Base-by-base conservation (phyloP, 2,888 invertebrate genomes). In the Agonopterix heracliana region DNA sequence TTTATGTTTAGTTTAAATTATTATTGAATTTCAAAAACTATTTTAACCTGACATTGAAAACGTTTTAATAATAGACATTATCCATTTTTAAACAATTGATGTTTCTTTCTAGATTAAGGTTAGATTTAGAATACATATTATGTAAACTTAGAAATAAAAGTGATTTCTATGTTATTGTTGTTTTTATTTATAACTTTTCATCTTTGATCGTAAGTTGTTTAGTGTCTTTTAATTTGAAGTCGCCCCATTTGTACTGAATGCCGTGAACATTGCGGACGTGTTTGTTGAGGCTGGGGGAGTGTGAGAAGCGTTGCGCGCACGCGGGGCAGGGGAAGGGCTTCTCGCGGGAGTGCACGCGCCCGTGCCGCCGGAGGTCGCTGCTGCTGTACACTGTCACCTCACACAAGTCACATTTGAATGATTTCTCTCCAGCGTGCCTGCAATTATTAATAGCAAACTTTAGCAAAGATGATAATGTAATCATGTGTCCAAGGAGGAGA, bases 201-300 rank as follows among this genome's bases (percentile, higher is more conserved):
- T 26, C 26, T 26, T 26, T 26, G 2, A 26, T 26, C 1, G 26
- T 26, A 5, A 38, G 38, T 38, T 38, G 9, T 38, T 38, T 38
- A n/a, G 10, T 38, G 9, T 38, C 10, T 38, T n/a, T n/a, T n/a
- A 49, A 53, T 48, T 68, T 78, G 38, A 66, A 62, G 53, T 84
- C 76, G 42, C 73, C 71, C 82, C 88, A 85, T 60, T 80, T 83
- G 55, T 78, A 86, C 34, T 75, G 65, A 11, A 85, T 63, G 17
- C 81, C 78, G 60, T 89, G 89, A 1, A 81, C 67, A 34, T 71
- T 74, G 38, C 71, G 72, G 80, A 89, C 83, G 55, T 89, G 89
- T 61, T 84, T 88, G 59, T 88, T 89, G 2, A 89, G 69, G 54
- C 85, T 86, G 13, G 82, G 73, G 52, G 87, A 87, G 49, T 86